These are phyloP conservation scores for Scaptomyza parva DNA, from an alignment of 2,888 invertebrate species.

Conservation along the genomic window DNA sequence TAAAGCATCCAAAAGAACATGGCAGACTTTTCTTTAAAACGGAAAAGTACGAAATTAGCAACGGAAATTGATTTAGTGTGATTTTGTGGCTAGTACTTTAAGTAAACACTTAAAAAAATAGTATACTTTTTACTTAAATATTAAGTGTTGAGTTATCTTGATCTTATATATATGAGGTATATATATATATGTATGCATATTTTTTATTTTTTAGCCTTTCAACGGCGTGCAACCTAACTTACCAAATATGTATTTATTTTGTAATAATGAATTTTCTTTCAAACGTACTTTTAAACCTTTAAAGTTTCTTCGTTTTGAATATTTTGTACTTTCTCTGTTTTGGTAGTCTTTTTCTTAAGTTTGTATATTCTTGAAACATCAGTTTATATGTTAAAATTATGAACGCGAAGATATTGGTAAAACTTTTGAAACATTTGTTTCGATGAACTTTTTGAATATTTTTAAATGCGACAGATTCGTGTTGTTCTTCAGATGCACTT, in stretches of 20 bases:
- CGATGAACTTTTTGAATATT: constrained; percentile 37
- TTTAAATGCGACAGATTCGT: constrained; percentile 31
- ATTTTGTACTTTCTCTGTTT: constrained; percentile 13
- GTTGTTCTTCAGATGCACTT: constrained; percentile 46
- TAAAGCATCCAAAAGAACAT: not conserved
- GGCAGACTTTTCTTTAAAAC: constrained; percentile 3
- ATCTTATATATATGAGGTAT: constrained; percentile 16
- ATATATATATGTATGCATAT: constrained; percentile 11
- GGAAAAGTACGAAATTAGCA: constrained; percentile 1
- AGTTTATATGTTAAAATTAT: constrained; percentile 17
- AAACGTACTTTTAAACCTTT: constrained; percentile 31
- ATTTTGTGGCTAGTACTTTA: not conserved
- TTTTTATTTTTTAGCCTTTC: constrained; percentile 18
- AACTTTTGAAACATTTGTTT: constrained; percentile 35
- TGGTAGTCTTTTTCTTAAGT: constrained; percentile 28
- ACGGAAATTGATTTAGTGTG: not conserved
- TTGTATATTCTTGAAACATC: constrained; percentile 30
- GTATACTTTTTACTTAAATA: not conserved
- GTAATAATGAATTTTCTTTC: constrained; percentile 16
- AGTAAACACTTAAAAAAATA: not conserved
- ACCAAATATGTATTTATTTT: constrained; percentile 56
- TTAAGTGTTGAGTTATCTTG: constrained; percentile 49
- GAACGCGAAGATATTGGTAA: constrained; percentile 28
- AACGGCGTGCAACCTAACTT: constrained; percentile 62
- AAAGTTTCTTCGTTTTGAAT: constrained; percentile 21